A percentile compares a stretch with the other conserved stretches of the same genome.
phyloP scores from a whole-genome alignment of 1,140 invertebrate species.

The Watersipora subatra region DNA sequence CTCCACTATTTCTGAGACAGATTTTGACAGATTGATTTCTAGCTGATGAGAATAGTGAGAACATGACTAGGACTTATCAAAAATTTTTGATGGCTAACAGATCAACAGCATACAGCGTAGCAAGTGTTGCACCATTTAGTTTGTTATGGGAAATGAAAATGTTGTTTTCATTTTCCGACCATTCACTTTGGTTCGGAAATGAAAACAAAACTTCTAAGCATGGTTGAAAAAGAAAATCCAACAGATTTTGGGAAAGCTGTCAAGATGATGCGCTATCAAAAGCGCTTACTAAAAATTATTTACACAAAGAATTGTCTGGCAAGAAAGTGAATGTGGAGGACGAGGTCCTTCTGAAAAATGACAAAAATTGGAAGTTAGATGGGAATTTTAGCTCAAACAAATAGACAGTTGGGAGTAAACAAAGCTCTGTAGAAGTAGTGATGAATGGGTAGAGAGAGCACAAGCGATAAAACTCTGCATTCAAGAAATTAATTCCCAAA shows the following conservation, averaged over 20 bases:
- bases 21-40: too few species aligned
- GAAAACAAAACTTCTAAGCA: neutral
- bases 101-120: neutral
- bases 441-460: too few species aligned
- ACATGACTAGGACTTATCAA: neutral
- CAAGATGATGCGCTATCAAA: neutral
- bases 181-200: neutral
- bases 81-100: neutral
- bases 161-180: too few species aligned
- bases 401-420: too few species aligned
- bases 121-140: neutral
- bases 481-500: too few species aligned
- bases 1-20: too few species aligned
- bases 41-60: slow-evolving; percentile 3
- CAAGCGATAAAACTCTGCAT: too few species aligned
- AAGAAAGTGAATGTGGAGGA: neutral
- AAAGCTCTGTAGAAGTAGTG: too few species aligned
- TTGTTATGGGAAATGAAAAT: too few species aligned
- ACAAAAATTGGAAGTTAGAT: neutral
- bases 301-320: neutral
- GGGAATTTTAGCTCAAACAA: too few species aligned
- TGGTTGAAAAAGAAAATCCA: neutral
- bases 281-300: neutral
- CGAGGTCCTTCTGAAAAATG: neutral
- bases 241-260: neutral